A percentile compares a stretch with the other conserved stretches of the same genome.
Conservation (phyloP, 2,113 vertebrate species). For the Orthonyx spaldingii region DNA sequence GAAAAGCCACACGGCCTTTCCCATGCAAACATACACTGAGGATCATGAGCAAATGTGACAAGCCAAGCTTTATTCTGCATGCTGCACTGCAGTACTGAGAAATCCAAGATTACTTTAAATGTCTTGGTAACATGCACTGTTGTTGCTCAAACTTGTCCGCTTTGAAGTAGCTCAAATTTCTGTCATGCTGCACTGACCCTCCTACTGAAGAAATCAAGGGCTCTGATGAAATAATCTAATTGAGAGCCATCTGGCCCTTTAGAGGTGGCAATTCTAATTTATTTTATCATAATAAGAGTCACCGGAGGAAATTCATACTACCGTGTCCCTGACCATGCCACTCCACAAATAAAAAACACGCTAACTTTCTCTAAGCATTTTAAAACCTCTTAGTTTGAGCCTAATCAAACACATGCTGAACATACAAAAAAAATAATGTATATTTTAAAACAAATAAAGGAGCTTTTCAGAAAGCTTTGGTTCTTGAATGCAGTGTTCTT, state of each 20-base stretch:
- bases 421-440: neutral
- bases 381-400: neutral
- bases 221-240: neutral
- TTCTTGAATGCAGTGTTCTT: neutral
- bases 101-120: neutral
- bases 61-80: neutral
- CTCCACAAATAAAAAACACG: neutral
- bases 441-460: neutral
- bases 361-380: neutral
- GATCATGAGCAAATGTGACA: neutral
- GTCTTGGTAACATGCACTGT: neutral
- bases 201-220: neutral
- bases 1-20: neutral
- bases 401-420: neutral
- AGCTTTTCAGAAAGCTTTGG: neutral
- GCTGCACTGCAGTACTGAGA: neutral
- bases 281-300: neutral
- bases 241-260: slow-evolving; percentile 13
- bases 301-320: neutral
- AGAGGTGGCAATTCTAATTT: neutral
- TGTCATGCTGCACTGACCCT: neutral
- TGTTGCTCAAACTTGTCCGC: neutral
- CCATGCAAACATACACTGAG: neutral
- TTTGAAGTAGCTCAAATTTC: neutral
- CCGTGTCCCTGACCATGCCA: neutral